Conservation (phyloP, 2,888 invertebrate species). For the Antheraea yamamai region DNA sequence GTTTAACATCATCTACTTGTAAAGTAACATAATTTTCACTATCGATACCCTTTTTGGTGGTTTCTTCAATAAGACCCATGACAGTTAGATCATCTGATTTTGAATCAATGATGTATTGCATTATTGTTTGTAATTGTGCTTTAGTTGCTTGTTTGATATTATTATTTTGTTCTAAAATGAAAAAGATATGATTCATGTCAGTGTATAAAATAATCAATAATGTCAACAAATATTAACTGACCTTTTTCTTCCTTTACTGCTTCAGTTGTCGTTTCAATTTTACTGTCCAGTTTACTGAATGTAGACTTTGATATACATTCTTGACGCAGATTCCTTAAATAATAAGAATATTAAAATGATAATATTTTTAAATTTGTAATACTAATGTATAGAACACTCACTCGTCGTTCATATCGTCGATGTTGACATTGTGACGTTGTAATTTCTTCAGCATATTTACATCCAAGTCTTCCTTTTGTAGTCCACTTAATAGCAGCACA, state of each 20-base stretch:
- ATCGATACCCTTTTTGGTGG: neutral
- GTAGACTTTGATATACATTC: conserved; percentile 34
- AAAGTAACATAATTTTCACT: conserved; percentile 7
- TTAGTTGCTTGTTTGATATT: conserved; percentile 20
- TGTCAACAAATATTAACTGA: neutral
- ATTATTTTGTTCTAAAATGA: conserved; percentile 15
- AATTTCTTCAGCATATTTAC: conserved; percentile 60
- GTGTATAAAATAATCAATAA: neutral
- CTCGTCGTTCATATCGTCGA: conserved; percentile 63
- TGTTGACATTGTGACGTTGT: conserved; percentile 61
- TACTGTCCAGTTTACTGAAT: conserved; percentile 4
- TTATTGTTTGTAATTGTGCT: conserved; percentile 23
- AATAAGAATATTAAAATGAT: conserved; percentile 1
- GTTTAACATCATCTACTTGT: conserved; percentile 1
- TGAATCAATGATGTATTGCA: conserved; percentile 16
- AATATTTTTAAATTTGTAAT: neutral
- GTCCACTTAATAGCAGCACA: conserved; percentile 66
- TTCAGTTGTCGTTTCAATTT: conserved; percentile 19
- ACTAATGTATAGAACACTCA: conserved; percentile 44
- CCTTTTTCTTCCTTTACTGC: conserved; percentile 4
- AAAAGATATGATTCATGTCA: neutral
- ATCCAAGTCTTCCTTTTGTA: conserved; percentile 71
- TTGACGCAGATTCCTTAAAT: conserved; percentile 33
- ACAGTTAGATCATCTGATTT: conserved; percentile 5
- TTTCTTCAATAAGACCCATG: neutral